Evolutionary conservation across 1,140 invertebrate species (phyloP).

Genomic region (Pissodes strobi): DNA sequence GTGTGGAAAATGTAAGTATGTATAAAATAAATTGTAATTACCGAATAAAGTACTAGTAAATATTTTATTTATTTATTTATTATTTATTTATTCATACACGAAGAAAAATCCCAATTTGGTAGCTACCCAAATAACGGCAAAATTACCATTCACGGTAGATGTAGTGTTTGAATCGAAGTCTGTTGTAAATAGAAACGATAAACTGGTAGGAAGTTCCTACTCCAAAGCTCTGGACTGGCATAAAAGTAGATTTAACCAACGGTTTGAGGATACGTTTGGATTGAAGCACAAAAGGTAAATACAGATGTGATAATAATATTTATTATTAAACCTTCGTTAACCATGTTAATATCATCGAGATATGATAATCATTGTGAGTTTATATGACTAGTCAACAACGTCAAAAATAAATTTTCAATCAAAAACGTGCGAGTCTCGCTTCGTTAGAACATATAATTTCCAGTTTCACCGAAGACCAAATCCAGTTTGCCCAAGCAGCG

Average conservation of each 20-base stretch:
- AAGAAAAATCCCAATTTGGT: constrained; percentile 77
- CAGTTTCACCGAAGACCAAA: constrained; percentile 60
- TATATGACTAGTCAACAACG: no score
- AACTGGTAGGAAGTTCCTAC: constrained; percentile 67
- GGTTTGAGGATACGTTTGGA: constrained; percentile 76
- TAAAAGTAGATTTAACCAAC: constrained; percentile 64
- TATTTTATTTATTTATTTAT: no score
- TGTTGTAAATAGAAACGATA: constrained; percentile 61
- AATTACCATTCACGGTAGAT: constrained; percentile 83
- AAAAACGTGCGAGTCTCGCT: no score
- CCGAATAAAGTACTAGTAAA: neutral
- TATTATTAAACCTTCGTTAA: no score
- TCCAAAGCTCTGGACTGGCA: constrained; percentile 65
- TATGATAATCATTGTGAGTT: no score
- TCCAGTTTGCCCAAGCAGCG: constrained; percentile 83
- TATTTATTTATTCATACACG: no score
- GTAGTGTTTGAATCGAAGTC: constrained; percentile 81
- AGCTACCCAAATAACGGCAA: constrained; percentile 77
- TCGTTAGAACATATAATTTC: constrained; percentile 11
- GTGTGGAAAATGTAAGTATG: constrained; percentile 54
- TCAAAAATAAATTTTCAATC: no score
- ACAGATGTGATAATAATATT: no score
- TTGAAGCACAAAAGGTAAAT: constrained; percentile 68
- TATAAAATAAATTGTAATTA: neutral
- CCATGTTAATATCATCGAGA: no score